Evolutionary conservation across 2,888 invertebrate genomes (phyloP).

Genomic region (Podabrus alpinus): DNA sequence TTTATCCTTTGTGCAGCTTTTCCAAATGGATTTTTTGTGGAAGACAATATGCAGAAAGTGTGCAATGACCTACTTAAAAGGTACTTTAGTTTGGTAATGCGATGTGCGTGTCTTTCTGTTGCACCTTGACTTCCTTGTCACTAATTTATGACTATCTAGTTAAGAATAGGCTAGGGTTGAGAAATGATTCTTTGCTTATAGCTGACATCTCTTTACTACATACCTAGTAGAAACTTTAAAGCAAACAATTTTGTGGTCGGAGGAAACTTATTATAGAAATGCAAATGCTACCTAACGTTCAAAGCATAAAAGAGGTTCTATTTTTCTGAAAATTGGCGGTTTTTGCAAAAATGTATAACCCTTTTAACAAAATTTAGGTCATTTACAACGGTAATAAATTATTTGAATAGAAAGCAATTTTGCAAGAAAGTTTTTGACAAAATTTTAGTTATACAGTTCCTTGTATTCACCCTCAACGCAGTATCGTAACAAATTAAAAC

Average conservation of each 20-base stretch:
- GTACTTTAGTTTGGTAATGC: conserved; percentile 33
- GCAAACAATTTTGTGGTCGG: conserved; percentile 33
- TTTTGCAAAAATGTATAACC: conserved; percentile 24
- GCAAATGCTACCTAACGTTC: conserved; percentile 6
- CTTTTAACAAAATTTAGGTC: conserved; percentile 27
- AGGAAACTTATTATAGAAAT: conserved; percentile 21
- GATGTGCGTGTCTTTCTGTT: conserved; percentile 38
- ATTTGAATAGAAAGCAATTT: conserved; percentile 8
- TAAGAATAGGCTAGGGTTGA: conserved; percentile 43
- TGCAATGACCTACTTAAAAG: conserved; percentile 40
- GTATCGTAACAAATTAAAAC: conserved; percentile 51
- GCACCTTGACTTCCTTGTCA: conserved; percentile 41
- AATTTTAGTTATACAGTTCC: conserved; percentile 13
- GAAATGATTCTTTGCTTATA: conserved; percentile 40
- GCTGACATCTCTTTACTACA: conserved; percentile 29
- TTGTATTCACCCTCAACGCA: conserved; percentile 20
- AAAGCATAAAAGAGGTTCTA: conserved; percentile 7
- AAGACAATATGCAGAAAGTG: neutral
- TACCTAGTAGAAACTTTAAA: conserved; percentile 21
- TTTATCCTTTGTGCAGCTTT: neutral
- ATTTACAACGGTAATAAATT: conserved; percentile 27
- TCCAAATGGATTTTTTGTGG: neutral
- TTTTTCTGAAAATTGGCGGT: conserved; percentile 22
- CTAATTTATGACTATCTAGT: conserved; percentile 46
- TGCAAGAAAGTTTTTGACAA: conserved; percentile 11